Percentiles rank a stretch among this genome's conserved stretches.
Conservation (phyloP, 2,888 invertebrate genomes). For the Neoscelio sp. region DNA sequence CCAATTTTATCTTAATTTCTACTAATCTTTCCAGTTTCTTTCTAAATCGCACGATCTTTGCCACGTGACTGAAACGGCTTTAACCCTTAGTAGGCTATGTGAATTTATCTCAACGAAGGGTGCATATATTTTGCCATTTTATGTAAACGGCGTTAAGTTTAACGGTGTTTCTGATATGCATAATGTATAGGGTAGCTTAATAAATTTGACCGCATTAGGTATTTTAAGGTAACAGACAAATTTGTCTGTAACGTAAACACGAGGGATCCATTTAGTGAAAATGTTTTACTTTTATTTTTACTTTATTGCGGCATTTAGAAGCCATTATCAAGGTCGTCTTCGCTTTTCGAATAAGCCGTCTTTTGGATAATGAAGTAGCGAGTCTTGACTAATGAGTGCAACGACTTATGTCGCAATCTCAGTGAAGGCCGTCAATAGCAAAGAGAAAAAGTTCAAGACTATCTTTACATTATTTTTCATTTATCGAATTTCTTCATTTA, state of each 20-base stretch:
- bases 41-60: slow-evolving; percentile 38
- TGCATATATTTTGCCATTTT: slow-evolving; percentile 47
- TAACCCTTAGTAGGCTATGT: slow-evolving; percentile 26
- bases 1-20: slow-evolving; percentile 15
- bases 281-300: not conserved
- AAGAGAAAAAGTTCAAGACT: slow-evolving; percentile 11
- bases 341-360: slow-evolving; percentile 29
- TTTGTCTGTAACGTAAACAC: slow-evolving; percentile 21
- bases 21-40: slow-evolving; percentile 15
- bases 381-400: slow-evolving; percentile 30
- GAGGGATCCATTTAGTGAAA: too few species aligned
- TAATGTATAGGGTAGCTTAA: slow-evolving; percentile 33
- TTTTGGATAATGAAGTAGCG: slow-evolving; percentile 36
- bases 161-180: slow-evolving; percentile 46
- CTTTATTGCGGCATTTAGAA: slow-evolving; percentile 11
- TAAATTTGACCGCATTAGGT: slow-evolving; percentile 37
- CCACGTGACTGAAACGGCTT: slow-evolving; percentile 24
- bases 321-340: slow-evolving; percentile 42
- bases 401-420: slow-evolving; percentile 46
- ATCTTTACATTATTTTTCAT: too few species aligned
- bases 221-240: slow-evolving; percentile 6
- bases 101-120: slow-evolving; percentile 44
- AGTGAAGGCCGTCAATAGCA: slow-evolving; percentile 46
- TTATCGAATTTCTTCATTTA: too few species aligned
- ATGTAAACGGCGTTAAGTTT: slow-evolving; percentile 42